Evolutionary conservation across 2,888 invertebrate species (phyloP).

Genomic region (Toxonevra muliebris): DNA sequence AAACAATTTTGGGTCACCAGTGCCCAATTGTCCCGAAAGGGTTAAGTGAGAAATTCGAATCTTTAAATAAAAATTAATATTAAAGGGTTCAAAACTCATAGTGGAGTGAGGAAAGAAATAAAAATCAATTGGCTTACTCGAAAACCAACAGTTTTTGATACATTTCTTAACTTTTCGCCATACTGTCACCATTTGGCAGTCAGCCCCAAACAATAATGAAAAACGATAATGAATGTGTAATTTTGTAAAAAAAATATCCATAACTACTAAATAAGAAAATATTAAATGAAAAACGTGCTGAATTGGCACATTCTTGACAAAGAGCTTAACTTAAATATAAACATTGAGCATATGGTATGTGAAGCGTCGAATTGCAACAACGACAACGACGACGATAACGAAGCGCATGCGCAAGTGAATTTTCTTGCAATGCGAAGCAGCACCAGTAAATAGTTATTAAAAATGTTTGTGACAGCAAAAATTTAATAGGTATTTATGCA

Average conservation of each 20-base stretch:
- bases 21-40: too few species aligned
- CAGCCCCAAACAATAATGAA: constrained; percentile 10
- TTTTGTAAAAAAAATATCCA: constrained; percentile 25
- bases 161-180: too few species aligned
- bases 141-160: neutral
- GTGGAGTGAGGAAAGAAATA: too few species aligned
- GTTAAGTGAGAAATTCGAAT: too few species aligned
- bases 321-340: constrained; percentile 22
- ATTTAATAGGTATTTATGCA: too few species aligned
- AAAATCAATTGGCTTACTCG: constrained; percentile 7
- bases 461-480: too few species aligned
- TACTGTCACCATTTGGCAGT: too few species aligned
- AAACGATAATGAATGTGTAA: neutral
- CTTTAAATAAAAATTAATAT: too few species aligned
- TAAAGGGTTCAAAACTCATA: too few species aligned
- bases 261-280: constrained; percentile 31
- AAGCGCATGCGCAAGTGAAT: constrained; percentile 8
- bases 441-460: constrained; percentile 1
- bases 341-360: neutral
- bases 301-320: constrained; percentile 33
- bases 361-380: constrained; percentile 3
- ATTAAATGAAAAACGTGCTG: constrained; percentile 37
- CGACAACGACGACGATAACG: constrained; percentile 3
- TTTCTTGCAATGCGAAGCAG: constrained; percentile 4
- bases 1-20: too few species aligned